A percentile compares a stretch with the other conserved stretches of the same genome.
phyloP scores from a whole-genome alignment of 2,113 vertebrate genomes.

The Rhinichthys klamathensis region DNA sequence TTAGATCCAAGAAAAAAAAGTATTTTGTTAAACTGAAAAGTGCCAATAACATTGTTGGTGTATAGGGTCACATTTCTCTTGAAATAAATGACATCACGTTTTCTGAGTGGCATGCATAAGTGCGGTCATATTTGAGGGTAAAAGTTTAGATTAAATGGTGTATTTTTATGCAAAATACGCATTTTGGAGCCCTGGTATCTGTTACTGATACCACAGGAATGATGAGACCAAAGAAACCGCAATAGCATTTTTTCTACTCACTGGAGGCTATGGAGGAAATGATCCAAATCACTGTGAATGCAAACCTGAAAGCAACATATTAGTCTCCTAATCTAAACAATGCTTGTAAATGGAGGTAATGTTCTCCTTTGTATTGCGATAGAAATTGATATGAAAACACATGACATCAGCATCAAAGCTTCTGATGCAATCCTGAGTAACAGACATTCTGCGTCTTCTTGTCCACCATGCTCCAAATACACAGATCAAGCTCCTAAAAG shows the following conservation, averaged over 20 bases:
- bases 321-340: not conserved
- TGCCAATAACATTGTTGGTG: not conserved
- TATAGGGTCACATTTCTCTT: not conserved
- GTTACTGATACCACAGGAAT: not conserved
- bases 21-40: not conserved
- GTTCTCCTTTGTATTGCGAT: not conserved
- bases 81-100: not conserved
- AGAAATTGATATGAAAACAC: slow-evolving; percentile 15
- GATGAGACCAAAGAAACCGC: not conserved
- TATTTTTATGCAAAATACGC: not conserved
- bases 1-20: no score
- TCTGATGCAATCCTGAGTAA: slow-evolving; percentile 52
- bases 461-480: slow-evolving; percentile 10
- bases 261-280: not conserved
- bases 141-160: not conserved
- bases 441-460: slow-evolving; percentile 5
- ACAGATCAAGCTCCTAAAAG: slow-evolving; percentile 19
- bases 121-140: not conserved
- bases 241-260: not conserved
- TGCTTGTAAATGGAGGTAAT: not conserved
- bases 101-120: not conserved
- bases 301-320: slow-evolving; percentile 2
- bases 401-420: slow-evolving; percentile 39
- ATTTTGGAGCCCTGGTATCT: not conserved
- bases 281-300: not conserved